A percentile compares a stretch with the other conserved stretches of the same genome.
phyloP scores from a whole-genome alignment of 2,888 invertebrate genomes.

The Amphipyra tragopoginis region DNA sequence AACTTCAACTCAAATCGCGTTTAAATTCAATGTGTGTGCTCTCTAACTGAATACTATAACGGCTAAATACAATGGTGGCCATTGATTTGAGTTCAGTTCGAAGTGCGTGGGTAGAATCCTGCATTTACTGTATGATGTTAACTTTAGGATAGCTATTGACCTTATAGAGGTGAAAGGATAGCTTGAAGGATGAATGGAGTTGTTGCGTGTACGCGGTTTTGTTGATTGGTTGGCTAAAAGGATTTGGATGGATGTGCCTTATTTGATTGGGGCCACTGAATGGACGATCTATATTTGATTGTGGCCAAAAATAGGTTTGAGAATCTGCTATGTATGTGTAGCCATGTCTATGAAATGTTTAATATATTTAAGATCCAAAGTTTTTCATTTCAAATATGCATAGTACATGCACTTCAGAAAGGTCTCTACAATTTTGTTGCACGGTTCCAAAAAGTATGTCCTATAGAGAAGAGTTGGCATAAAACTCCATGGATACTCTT shows the following conservation, averaged over 20 bases:
- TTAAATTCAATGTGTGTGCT: conserved; percentile 49
- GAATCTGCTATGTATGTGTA: too few species aligned
- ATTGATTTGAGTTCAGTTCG: conserved; percentile 69
- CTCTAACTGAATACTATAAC: conserved; percentile 42
- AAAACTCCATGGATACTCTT: too few species aligned
- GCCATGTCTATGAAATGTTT: too few species aligned
- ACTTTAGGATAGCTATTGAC: conserved; percentile 49
- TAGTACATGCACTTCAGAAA: too few species aligned
- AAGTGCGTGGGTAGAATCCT: conserved; percentile 69
- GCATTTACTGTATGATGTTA: conserved; percentile 46
- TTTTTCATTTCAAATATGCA: too few species aligned
- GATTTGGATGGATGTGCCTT: not conserved
- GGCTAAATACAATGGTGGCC: conserved; percentile 65
- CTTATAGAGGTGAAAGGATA: conserved; percentile 55
- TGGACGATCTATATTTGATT: too few species aligned
- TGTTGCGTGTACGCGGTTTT: conserved; percentile 18
- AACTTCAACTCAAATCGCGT: conserved; percentile 18
- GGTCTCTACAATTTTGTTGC: too few species aligned
- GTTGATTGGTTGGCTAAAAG: conserved; percentile 6
- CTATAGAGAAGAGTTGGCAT: too few species aligned
- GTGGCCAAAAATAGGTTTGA: too few species aligned
- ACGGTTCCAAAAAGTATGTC: too few species aligned
- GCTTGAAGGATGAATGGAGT: conserved; percentile 33
- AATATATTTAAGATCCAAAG: too few species aligned
- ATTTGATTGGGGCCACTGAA: too few species aligned